Percentiles rank a stretch among this genome's conserved stretches.
Conservation (phyloP, 2,797 vertebrate species). For the Xenentodon cancila region DNA sequence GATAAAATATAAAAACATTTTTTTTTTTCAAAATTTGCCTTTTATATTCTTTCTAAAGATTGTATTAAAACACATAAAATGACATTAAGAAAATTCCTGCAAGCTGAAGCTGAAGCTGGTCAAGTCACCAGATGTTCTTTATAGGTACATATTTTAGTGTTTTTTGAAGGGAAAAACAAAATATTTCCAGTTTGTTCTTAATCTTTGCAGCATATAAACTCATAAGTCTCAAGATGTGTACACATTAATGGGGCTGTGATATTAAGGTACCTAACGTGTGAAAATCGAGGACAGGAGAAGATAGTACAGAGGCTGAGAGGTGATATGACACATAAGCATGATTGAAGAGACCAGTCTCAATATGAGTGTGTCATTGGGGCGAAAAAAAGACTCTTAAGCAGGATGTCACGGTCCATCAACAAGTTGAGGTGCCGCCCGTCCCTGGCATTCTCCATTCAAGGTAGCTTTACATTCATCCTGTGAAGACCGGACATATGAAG, state of each 20-base stretch:
- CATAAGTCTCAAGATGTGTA: slow-evolving; percentile 7
- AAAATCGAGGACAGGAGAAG: slow-evolving; percentile 27
- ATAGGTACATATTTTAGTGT: too few species aligned
- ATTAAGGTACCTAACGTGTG: slow-evolving; percentile 41
- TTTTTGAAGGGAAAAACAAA: not conserved
- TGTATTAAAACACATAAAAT: too few species aligned
- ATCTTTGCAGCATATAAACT: slow-evolving; percentile 14
- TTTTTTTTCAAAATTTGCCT: too few species aligned
- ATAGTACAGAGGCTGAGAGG: slow-evolving; percentile 26
- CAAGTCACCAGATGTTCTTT: too few species aligned
- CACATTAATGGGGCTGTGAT: slow-evolving; percentile 11
- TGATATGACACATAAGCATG: slow-evolving; percentile 47
- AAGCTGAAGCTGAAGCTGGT: too few species aligned
- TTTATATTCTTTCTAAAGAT: too few species aligned
- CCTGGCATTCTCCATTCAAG: slow-evolving; percentile 27
- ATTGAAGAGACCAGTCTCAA: slow-evolving; percentile 43
- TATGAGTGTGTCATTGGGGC: slow-evolving; percentile 51
- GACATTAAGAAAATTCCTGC: too few species aligned
- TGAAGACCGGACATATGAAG: slow-evolving; percentile 60
- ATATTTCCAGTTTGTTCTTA: not conserved
- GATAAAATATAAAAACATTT: too few species aligned
- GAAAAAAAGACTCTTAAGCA: slow-evolving; percentile 24
- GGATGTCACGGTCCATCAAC: slow-evolving; percentile 61
- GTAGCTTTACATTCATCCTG: slow-evolving; percentile 22
- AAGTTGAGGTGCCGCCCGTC: slow-evolving; percentile 41